Evolutionary conservation across 2,113 vertebrate species (phyloP).

Genomic region (Malurus alboscapulatus): DNA sequence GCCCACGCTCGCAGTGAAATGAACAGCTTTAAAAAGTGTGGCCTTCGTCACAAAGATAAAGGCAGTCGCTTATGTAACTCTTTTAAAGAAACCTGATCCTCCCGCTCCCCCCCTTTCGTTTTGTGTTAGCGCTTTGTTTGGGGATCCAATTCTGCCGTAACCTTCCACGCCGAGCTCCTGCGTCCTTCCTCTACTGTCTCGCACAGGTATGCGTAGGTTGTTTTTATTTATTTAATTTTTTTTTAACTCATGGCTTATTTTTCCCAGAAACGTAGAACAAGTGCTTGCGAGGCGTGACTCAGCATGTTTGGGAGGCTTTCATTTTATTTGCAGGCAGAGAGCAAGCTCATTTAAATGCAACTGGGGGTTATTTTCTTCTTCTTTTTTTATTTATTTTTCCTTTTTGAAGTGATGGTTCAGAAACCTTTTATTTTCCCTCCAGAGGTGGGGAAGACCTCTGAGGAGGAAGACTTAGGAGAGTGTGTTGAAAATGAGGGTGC

Average conservation of each 20-base stretch:
- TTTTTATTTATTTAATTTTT: accelerated
- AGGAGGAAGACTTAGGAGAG: neutral
- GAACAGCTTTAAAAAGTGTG: neutral
- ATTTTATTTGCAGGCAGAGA: neutral
- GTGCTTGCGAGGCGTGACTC: neutral
- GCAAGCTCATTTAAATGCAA: neutral
- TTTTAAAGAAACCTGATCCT: neutral
- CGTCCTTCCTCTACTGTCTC: accelerated
- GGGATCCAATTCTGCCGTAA: accelerated
- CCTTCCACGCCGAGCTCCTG: neutral
- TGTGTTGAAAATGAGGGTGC: neutral
- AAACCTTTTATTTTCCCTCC: neutral
- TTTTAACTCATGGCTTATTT: accelerated
- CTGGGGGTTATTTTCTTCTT: neutral
- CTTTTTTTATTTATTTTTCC: neutral
- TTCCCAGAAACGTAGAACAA: neutral
- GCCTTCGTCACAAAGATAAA: neutral
- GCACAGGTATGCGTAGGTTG: neutral
- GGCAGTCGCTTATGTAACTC: neutral
- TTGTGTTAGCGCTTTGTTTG: neutral
- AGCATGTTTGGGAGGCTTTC: neutral
- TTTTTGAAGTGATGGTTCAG: neutral
- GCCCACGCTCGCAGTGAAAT: accelerated
- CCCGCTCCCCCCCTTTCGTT: neutral
- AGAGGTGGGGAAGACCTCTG: neutral